A percentile compares a stretch with the other conserved stretches of the same genome.
Evolutionary conservation across 2,113 vertebrate genomes (phyloP).

Genomic region (Pica pica): DNA sequence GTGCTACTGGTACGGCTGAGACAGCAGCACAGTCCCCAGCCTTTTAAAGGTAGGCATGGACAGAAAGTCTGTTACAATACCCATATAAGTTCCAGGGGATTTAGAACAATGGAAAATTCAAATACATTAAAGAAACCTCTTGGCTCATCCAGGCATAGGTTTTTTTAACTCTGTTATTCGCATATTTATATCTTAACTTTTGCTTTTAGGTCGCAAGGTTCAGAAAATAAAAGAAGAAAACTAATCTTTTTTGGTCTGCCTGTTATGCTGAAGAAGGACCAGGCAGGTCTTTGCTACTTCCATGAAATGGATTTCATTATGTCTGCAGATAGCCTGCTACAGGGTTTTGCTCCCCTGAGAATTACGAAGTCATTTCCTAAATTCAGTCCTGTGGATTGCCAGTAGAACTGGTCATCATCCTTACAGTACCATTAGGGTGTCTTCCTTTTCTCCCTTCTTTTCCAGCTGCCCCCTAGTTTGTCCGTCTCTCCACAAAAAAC

Average conservation of each 20-base stretch:
- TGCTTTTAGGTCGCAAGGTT: not conserved
- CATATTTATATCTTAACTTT: not conserved
- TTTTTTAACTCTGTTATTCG: not conserved
- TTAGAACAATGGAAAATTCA: not conserved
- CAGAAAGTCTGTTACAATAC: not conserved
- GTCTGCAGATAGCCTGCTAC: not conserved
- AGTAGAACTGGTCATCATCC: not conserved
- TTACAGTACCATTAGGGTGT: not conserved
- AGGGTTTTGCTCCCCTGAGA: not conserved
- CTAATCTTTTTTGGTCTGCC: not conserved
- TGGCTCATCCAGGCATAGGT: not conserved
- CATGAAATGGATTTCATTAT: not conserved
- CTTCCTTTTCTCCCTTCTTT: not conserved
- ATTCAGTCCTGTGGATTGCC: not conserved
- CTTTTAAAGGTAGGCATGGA: not conserved
- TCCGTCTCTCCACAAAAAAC: not conserved
- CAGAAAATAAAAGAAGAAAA: not conserved
- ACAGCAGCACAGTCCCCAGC: not conserved
- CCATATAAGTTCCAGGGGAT: accelerated
- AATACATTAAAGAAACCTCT: not conserved
- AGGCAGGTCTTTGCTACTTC: not conserved
- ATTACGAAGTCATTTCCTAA: not conserved
- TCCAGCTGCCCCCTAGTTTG: not conserved
- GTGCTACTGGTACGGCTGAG: not conserved
- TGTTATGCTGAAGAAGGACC: not conserved